Percentiles rank a stretch among this genome's conserved stretches.
phyloP scores from a whole-genome alignment of 2,113 vertebrate genomes.

The Paramisgurnus dabryanus region DNA sequence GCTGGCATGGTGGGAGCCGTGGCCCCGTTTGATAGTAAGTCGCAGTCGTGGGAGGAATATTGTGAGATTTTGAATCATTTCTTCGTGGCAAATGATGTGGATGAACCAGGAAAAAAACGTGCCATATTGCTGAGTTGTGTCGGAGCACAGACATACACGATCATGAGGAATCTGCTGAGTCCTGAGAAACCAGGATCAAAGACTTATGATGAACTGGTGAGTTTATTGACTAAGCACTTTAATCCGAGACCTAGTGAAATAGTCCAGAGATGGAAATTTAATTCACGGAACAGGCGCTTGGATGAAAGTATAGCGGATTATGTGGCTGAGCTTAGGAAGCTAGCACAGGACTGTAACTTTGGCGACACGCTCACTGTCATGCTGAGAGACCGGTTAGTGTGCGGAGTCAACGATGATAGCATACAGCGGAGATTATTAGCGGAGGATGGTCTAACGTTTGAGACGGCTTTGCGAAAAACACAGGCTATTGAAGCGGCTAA shows the following conservation, averaged over 20 bases:
- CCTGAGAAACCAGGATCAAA: conserved; percentile 13
- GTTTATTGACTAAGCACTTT: conserved; percentile 30
- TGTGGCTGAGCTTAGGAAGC: conserved; percentile 32
- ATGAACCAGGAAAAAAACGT: conserved; percentile 15
- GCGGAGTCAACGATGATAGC: conserved; percentile 46
- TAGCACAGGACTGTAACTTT: conserved; percentile 45
- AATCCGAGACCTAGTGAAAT: conserved; percentile 40
- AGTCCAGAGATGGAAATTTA: conserved; percentile 42
- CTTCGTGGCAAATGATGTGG: conserved; percentile 35
- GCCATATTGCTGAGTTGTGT: conserved; percentile 34
- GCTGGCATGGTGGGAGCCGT: conserved; percentile 11
- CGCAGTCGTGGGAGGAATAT: conserved; percentile 42
- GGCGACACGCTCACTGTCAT: conserved; percentile 35
- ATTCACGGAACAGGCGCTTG: neutral
- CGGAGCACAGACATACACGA: conserved; percentile 4
- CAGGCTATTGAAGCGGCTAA: conserved; percentile 26
- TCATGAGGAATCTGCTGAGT: conserved; percentile 40
- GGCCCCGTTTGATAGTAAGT: conserved; percentile 28
- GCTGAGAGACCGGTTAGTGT: conserved; percentile 46
- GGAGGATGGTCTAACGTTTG: conserved; percentile 32
- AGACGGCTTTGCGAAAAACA: conserved; percentile 13
- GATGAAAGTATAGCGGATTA: conserved; percentile 30
- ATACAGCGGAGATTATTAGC: conserved; percentile 35
- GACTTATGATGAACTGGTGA: conserved; percentile 21
- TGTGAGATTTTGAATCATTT: conserved; percentile 28